Base-by-base conservation (phyloP, 2,888 invertebrate species). In the Erebia epiphron region DNA sequence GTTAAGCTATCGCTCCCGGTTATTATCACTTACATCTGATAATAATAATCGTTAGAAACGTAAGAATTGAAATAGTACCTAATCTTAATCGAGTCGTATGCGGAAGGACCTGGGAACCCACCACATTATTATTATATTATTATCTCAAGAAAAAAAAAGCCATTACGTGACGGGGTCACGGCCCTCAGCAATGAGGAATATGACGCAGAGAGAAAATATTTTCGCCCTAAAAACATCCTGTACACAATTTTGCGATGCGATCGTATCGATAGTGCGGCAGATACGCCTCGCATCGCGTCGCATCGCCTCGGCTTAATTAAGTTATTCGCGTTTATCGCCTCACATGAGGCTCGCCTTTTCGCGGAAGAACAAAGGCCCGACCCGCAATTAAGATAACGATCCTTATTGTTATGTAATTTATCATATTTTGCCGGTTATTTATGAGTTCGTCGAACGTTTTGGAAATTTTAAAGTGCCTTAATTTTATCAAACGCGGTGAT, bases 281-380 rank as follows among this genome's bases (percentile, higher is more conserved):
- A 7, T 14, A 18, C 57, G 54, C 66, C 67, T 26, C 26, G 21
- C 11, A 43, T 18, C 35, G 16, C 35, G 18, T 46, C 52, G 18
- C 50, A 46, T 57, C 11, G 11, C 56, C 7, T 57, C 26, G 11
- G 13, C 56, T 26, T 57, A 69, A 69, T 69, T 58, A 69, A 69
- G 64, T 64, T 56, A 63, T 64, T 50, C 56, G 54, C 43, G 11
- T 50, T 69, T 58, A 69, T 64, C 16, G 46, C 50, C 13, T 4
- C 41, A 1, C 35, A 35, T 35, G 7, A 35, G 35, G 35, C 35
- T 46, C 49, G 49, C 46, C 14, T 62, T 14, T 70, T 57, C 64
- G 56, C 65, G 70, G 61, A 70, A 65, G 35, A 66, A 67, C 67
- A 67, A 58, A 67, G 67, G 50, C 49, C 21, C 66, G 46, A 57